Conservation (phyloP, 2,797 vertebrate species). For the Ptychobarbus kaznakovi region DNA sequence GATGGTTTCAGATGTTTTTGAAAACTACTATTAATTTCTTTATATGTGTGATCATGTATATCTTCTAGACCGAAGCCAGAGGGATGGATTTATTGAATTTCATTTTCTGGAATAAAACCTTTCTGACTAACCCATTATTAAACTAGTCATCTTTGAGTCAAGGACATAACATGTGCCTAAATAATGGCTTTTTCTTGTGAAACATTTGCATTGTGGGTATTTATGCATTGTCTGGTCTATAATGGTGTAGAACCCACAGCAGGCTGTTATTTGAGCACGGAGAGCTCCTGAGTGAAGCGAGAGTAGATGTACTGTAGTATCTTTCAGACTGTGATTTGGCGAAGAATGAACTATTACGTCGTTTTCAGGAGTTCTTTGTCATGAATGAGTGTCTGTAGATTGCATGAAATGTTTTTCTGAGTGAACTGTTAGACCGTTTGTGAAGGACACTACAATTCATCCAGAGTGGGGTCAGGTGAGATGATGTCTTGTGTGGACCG, state of each 20-base stretch:
- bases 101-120: constrained; percentile 43
- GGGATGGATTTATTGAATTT: constrained; percentile 28
- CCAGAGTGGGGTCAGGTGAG: constrained; percentile 7
- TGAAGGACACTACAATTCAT: constrained; percentile 35
- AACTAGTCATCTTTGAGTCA: constrained; percentile 51
- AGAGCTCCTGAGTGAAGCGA: constrained; percentile 27
- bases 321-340: not conserved
- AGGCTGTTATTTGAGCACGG: constrained; percentile 29
- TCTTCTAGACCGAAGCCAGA: not conserved
- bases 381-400: constrained; percentile 33
- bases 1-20: not conserved
- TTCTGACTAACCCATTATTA: constrained; percentile 59
- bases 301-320: constrained; percentile 28
- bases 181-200: constrained; percentile 12
- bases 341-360: not conserved
- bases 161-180: constrained; percentile 29
- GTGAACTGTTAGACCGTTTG: constrained; percentile 2
- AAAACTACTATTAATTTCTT: not conserved
- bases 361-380: constrained; percentile 27
- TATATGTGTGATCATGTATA: not conserved
- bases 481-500: not conserved
- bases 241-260: constrained; percentile 2
- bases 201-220: not conserved
- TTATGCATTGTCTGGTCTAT: constrained; percentile 24
- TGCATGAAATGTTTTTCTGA: not conserved